Evolutionary conservation across 2,113 vertebrate genomes (phyloP), one percentile per base, ranked within the genome.

Genomic region (Pachypanchax playfairii): DNA sequence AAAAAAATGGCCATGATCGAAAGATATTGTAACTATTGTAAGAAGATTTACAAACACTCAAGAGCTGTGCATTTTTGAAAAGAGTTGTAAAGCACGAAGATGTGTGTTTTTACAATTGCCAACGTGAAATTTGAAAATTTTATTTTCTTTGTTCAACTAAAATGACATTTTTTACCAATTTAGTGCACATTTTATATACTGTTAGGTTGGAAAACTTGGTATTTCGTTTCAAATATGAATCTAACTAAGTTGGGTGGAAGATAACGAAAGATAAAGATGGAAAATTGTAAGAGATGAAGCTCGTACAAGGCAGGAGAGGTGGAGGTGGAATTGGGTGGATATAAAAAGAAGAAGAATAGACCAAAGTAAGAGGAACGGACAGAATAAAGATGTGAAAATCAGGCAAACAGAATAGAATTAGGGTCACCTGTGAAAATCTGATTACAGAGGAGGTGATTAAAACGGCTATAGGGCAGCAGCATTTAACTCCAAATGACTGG

Each of bases 61-160:
- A n/a, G n/a, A 74, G 65, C 47, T 62, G 42, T 65, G 69, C 55
- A 65, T 68, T 58, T 58, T 78, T 47, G 59, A 65, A 76, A 73
- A 78, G 25, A 39, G n/a, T n/a, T n/a, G n/a, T n/a, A n/a, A n/a
- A n/a, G n/a, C n/a, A n/a, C n/a, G n/a, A n/a, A n/a, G n/a, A n/a
- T n/a, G n/a, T n/a, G n/a, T n/a, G n/a, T n/a, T n/a, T n/a, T n/a
- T n/a, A n/a, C n/a, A n/a, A n/a, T n/a, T n/a, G n/a, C n/a, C n/a
- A n/a, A n/a, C n/a, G n/a, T n/a, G n/a, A n/a, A n/a, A n/a, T n/a
- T n/a, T n/a, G n/a, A n/a, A n/a, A 61, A 38, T 14, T 53, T 54
- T 60, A 21, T 57, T 65, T 20, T 61, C 50, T 51, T 73, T 51
- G 11, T 33, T 8, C 9, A 33, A 33, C 31, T 6, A 33, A 33